phyloP scores from a whole-genome alignment of 2,797 vertebrate species.

The Phalloptychus januarius region DNA sequence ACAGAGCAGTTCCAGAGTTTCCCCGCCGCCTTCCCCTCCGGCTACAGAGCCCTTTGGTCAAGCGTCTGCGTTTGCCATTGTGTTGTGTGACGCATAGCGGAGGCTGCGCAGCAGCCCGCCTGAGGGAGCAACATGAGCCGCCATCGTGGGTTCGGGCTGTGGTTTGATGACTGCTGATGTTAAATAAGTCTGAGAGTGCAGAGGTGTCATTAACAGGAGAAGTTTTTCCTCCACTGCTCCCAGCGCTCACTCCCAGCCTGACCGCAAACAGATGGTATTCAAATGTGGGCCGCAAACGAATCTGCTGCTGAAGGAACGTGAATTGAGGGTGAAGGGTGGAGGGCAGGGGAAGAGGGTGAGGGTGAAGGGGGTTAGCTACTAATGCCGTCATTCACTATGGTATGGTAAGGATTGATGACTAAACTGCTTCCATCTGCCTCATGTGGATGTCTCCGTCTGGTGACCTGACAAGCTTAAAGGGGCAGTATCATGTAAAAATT shows the following conservation, averaged over 20 bases:
- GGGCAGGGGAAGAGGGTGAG: no score
- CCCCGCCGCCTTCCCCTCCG: no score
- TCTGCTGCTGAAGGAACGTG: conserved; percentile 24
- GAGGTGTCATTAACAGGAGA: conserved; percentile 47
- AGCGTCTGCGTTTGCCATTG: conserved; percentile 41
- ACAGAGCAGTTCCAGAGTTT: conserved; percentile 30
- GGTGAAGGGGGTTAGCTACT: no score
- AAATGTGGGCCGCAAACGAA: conserved; percentile 58
- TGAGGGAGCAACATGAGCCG: not conserved
- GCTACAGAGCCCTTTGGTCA: not conserved
- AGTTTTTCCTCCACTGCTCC: conserved; percentile 37
- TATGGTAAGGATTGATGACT: not conserved
- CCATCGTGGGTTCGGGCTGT: conserved; percentile 12
- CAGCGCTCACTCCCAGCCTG: conserved; percentile 35
- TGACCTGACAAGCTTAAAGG: conserved; percentile 20
- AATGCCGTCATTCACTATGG: conserved; percentile 20
- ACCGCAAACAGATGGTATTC: conserved; percentile 73
- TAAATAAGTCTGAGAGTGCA: conserved; percentile 32
- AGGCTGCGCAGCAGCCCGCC: not conserved
- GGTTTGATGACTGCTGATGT: conserved; percentile 32
- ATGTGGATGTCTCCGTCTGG: conserved; percentile 11
- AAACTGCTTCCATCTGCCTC: not conserved
- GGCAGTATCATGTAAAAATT: no score
- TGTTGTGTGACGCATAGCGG: not conserved
- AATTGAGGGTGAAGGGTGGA: not conserved